Percentiles rank a stretch among this genome's conserved stretches.
Conservation (phyloP, 2,888 invertebrate species). For the Caenorhabditis sinica region DNA sequence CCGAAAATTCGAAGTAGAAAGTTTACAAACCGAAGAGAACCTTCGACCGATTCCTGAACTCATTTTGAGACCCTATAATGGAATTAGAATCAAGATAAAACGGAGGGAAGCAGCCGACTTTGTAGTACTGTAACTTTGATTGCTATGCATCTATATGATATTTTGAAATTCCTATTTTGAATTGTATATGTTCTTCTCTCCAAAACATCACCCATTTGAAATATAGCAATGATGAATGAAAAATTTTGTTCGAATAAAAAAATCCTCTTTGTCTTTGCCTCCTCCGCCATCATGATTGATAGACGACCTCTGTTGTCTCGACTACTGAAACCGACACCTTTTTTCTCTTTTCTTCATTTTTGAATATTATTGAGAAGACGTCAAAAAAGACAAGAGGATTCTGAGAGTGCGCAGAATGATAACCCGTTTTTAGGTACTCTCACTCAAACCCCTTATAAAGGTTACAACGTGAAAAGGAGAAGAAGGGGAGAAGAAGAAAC, state of each 20-base stretch:
- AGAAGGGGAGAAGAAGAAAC: conserved; percentile 3
- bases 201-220: not conserved
- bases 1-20: conserved; percentile 57
- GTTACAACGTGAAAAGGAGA: conserved; percentile 51
- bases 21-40: conserved; percentile 51
- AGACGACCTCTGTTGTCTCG: conserved; percentile 37
- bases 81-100: conserved; percentile 56
- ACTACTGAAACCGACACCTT: conserved; percentile 59
- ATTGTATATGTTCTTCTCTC: not conserved
- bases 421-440: conserved; percentile 57
- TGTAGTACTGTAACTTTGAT: conserved; percentile 29
- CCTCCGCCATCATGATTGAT: conserved; percentile 39
- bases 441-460: conserved; percentile 49
- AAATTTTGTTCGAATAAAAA: not conserved
- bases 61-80: conserved; percentile 58
- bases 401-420: conserved; percentile 39
- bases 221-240: conserved; percentile 1
- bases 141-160: not conserved
- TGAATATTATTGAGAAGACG: not conserved
- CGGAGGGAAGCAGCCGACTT: conserved; percentile 39
- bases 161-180: not conserved
- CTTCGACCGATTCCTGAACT: conserved; percentile 59
- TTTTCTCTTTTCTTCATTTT: not conserved
- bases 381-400: too few relatives aligned
- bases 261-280: not conserved